A percentile compares a stretch with the other conserved stretches of the same genome.
Conservation (phyloP, 2,113 vertebrate species). For the Gallinago media region DNA sequence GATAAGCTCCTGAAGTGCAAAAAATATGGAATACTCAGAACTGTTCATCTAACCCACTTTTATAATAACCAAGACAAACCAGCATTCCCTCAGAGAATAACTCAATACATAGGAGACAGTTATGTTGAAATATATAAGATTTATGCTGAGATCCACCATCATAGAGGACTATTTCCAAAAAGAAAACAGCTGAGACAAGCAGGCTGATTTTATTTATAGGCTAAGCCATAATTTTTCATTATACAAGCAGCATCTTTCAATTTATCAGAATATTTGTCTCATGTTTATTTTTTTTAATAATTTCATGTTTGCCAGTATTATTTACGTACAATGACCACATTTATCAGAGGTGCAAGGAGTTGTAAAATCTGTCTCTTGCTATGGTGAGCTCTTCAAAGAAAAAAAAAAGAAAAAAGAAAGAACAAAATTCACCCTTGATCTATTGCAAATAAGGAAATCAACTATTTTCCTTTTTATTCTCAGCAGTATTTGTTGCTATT, state of each 20-base stretch:
- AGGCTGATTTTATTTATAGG: slow-evolving; percentile 32
- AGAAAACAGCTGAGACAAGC: slow-evolving; percentile 43
- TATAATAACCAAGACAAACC: background rate
- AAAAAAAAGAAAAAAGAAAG: background rate
- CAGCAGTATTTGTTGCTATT: background rate
- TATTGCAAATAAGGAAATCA: background rate
- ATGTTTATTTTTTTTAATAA: slow-evolving; percentile 53
- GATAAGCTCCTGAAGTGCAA: background rate
- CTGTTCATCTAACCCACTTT: background rate
- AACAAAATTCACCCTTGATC: background rate
- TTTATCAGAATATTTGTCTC: slow-evolving; percentile 20
- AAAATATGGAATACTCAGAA: background rate
- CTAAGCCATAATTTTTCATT: slow-evolving; percentile 1
- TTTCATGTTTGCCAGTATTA: background rate
- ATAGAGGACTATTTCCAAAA: slow-evolving; percentile 36
- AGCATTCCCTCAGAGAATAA: slow-evolving; percentile 35
- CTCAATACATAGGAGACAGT: slow-evolving; percentile 1
- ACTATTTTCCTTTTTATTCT: background rate
- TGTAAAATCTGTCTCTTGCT: background rate
- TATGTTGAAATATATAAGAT: slow-evolving; percentile 37
- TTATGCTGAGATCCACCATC: background rate
- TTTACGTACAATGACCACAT: background rate
- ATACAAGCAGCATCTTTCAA: background rate
- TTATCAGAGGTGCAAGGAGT: background rate
- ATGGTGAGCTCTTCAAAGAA: background rate